These are phyloP conservation scores for Halcyon senegalensis DNA, from an alignment of 2,113 vertebrate genomes.

Conservation along the genomic window DNA sequence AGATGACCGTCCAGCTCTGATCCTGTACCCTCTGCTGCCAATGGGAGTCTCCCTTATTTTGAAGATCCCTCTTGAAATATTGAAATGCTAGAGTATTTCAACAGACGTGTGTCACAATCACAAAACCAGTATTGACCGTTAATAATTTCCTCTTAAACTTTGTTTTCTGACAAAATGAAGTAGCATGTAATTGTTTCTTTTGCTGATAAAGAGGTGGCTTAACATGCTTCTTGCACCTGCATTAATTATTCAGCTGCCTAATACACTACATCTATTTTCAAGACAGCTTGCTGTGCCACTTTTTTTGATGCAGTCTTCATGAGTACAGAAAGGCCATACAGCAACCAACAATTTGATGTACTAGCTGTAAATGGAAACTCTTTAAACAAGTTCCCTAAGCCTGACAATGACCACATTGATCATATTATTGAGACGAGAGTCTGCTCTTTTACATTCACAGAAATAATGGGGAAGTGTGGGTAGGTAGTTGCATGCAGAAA, in stretches of 20 bases:
- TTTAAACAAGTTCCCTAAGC: constrained; percentile 60
- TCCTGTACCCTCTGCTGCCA: not conserved
- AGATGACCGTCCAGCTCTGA: not conserved
- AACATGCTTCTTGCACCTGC: not conserved
- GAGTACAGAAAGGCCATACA: constrained; percentile 68
- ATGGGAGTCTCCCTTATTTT: not conserved
- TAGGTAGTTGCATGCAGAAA: not conserved
- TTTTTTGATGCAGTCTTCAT: constrained; percentile 38
- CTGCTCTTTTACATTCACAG: not conserved
- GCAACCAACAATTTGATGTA: constrained; percentile 68
- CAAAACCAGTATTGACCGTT: not conserved
- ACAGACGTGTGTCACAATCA: not conserved
- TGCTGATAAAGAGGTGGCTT: constrained; percentile 26
- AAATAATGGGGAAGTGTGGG: not conserved
- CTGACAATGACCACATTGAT: constrained; percentile 72
- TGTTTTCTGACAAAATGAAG: not conserved
- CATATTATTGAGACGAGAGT: constrained; percentile 29
- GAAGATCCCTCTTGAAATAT: not conserved
- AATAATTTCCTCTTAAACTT: not conserved
- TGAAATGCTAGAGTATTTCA: not conserved
- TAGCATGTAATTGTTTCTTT: not conserved
- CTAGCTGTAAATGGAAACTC: constrained; percentile 69
- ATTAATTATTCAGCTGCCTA: constrained; percentile 10
- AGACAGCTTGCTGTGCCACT: constrained; percentile 35
- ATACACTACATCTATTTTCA: constrained; percentile 54